A percentile compares a stretch with the other conserved stretches of the same genome.
These are phyloP conservation scores for Yoshiicerus persimilis DNA, from an alignment of 1,140 invertebrate genomes.

Conservation along the genomic window DNA sequence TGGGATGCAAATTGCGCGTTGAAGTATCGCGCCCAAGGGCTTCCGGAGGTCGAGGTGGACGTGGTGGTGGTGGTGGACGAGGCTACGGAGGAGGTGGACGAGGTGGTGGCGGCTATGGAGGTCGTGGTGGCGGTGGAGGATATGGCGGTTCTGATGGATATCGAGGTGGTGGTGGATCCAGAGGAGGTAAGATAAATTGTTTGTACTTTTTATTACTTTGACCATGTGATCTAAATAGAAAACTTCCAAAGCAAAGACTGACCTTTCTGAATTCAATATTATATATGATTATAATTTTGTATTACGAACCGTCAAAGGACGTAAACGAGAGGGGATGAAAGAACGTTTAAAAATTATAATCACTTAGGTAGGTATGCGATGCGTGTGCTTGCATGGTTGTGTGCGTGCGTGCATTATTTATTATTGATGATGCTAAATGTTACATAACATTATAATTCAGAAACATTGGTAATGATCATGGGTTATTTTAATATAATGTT, in stretches of 20 bases:
- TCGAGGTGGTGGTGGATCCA: constrained; percentile 38
- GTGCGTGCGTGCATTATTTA: constrained; percentile 6
- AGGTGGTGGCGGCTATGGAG: constrained; percentile 47
- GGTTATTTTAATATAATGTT: background rate
- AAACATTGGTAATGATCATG: background rate
- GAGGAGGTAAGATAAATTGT: background rate
- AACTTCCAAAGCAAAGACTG: background rate
- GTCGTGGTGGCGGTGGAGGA: constrained; percentile 55
- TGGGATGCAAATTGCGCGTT: constrained; percentile 74
- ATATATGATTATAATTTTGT: background rate
- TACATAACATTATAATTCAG: background rate
- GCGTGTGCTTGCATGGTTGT: background rate
- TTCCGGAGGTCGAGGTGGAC: constrained; percentile 58
- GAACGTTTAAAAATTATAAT: background rate
- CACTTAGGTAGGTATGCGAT: background rate
- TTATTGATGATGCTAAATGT: background rate
- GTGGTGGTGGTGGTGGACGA: constrained; percentile 55
- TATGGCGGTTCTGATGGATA: constrained; percentile 47
- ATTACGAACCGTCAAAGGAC: background rate
- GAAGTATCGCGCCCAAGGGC: constrained; percentile 74
- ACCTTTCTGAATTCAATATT: constrained; percentile 8
- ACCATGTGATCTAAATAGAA: constrained; percentile 14
- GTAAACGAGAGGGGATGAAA: constrained; percentile 16
- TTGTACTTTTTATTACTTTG: background rate
- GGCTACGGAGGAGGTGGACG: constrained; percentile 55